Evolutionary conservation across 30 jellyfish, hydroid and myxozoan species (phyloP).

Genomic region (Catostylus mosaicus): DNA sequence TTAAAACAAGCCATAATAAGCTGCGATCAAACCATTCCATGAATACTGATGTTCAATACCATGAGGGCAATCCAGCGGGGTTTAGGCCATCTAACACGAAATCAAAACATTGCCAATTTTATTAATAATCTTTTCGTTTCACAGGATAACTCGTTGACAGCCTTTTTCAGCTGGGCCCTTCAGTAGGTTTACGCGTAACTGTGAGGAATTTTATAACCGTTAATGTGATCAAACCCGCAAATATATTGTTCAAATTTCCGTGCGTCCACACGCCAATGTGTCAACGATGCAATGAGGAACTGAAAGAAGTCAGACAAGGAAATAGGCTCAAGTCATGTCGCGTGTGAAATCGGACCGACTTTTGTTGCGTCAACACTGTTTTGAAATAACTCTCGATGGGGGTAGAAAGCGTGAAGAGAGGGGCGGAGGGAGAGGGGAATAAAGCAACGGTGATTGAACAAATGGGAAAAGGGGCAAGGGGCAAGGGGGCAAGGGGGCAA

Average conservation of each 20-base stretch:
- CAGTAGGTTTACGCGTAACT: not conserved
- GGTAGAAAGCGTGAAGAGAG: no score
- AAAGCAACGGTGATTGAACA: no score
- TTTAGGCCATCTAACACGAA: slow-evolving; percentile 9
- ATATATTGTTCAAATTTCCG: not conserved
- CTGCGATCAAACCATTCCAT: not conserved
- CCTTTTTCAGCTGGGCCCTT: not conserved
- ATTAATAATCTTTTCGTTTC: not conserved
- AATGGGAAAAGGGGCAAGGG: not conserved
- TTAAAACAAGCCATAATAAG: not conserved
- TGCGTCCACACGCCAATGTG: not conserved
- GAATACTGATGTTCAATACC: not conserved
- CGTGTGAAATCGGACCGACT: not conserved
- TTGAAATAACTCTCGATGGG: not conserved
- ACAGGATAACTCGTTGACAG: not conserved
- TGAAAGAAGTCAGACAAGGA: not conserved
- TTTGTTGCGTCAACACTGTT: not conserved
- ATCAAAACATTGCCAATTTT: not conserved
- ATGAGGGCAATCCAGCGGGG: not conserved
- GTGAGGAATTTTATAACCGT: not conserved
- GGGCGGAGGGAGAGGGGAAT: no score
- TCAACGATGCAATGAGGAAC: not conserved
- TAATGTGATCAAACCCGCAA: not conserved
- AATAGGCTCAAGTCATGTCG: slow-evolving; percentile 1
- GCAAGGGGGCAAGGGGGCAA: not conserved